These are phyloP conservation scores for Margarornis squamiger DNA, from an alignment of 2,797 vertebrate species.

Conservation along the genomic window DNA sequence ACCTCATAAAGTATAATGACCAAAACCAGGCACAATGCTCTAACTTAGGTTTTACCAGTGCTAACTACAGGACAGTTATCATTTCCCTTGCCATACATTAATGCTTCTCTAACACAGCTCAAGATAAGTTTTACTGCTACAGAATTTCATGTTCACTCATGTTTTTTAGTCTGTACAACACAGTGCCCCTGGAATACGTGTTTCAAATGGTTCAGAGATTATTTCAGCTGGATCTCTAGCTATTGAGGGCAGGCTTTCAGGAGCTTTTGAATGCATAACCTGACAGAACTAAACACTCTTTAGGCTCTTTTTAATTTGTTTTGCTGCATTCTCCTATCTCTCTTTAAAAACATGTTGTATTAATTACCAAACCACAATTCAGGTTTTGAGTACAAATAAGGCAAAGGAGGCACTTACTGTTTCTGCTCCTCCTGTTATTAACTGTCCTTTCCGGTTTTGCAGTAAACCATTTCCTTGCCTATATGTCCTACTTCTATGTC, in stretches of 20 bases:
- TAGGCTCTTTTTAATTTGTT: background rate
- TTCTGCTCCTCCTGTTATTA: background rate
- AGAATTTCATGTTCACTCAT: background rate
- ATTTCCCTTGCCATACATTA: background rate
- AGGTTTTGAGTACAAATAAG: background rate
- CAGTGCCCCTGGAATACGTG: accelerated
- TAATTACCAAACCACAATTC: background rate
- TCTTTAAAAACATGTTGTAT: background rate
- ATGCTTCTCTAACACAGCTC: background rate
- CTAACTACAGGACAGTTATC: background rate
- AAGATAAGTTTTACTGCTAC: background rate
- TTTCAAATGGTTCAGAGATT: background rate
- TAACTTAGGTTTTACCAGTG: background rate
- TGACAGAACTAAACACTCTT: background rate
- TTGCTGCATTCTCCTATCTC: background rate
- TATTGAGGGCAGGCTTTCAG: background rate
- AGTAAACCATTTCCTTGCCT: background rate
- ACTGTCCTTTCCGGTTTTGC: background rate
- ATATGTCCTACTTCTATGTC: background rate
- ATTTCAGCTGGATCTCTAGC: background rate
- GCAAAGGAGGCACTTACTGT: background rate
- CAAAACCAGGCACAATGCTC: background rate
- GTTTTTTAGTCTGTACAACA: background rate
- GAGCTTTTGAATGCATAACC: background rate
- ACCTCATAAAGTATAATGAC: background rate